phyloP scores from a whole-genome alignment of 2,888 invertebrate species.

The Aphodius granarius region DNA sequence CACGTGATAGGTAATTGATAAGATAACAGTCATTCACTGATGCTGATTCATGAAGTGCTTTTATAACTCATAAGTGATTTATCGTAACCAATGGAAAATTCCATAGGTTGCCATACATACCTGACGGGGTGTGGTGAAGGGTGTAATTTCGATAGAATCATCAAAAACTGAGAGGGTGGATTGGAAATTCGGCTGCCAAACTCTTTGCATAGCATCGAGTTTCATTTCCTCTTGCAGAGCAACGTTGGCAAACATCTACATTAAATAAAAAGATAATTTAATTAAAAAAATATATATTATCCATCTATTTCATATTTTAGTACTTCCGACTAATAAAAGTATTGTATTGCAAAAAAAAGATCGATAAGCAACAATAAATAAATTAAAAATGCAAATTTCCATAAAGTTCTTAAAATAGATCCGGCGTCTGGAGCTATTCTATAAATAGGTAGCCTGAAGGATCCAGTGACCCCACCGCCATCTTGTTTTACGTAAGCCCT shows the following conservation, averaged over 20 bases:
- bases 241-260: constrained; percentile 17
- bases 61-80: neutral
- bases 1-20: neutral
- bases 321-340: no score
- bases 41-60: neutral
- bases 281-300: neutral
- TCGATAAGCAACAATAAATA: no score
- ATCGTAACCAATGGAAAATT: no score
- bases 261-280: neutral
- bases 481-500: neutral
- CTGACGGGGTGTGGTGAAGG: constrained; percentile 41
- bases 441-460: neutral
- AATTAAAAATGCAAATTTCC: neutral
- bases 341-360: no score
- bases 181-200: constrained; percentile 44
- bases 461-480: neutral
- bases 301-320: no score
- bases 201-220: constrained; percentile 49
- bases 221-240: constrained; percentile 48
- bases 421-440: neutral
- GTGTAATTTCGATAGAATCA: constrained; percentile 32
- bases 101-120: no score
- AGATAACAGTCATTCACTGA: neutral
- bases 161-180: constrained; percentile 44
- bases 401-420: neutral